These are phyloP conservation scores for Ruditapes philippinarum DNA, from an alignment of 1,140 invertebrate genomes.

Conservation along the genomic window DNA sequence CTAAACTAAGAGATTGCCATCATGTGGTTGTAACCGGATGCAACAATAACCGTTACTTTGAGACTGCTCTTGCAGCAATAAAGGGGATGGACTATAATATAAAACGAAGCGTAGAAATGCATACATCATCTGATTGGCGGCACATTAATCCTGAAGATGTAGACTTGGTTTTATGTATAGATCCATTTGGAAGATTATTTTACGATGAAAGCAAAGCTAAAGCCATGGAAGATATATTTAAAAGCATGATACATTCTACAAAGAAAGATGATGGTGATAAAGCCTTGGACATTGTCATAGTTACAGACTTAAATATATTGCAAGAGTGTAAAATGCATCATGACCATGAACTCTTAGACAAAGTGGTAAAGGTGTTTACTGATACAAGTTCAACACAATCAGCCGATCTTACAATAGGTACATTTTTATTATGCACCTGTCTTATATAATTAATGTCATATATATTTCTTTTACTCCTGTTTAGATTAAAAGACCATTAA, in stretches of 20 bases:
- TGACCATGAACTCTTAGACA: background rate
- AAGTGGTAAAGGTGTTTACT: background rate
- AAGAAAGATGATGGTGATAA: background rate
- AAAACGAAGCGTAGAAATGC: background rate
- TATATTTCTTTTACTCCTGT: too few relatives aligned
- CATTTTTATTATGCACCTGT: too few relatives aligned
- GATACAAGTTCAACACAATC: background rate
- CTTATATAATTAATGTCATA: too few relatives aligned
- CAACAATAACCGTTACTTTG: background rate
- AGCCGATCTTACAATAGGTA: background rate
- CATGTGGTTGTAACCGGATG: background rate
- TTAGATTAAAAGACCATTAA: too few relatives aligned
- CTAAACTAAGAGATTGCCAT: background rate
- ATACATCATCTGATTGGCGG: background rate
- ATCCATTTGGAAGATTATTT: background rate
- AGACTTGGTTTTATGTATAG: background rate
- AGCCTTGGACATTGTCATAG: background rate
- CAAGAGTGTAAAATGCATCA: background rate
- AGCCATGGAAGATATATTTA: background rate
- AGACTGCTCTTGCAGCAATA: background rate
- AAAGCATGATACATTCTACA: background rate
- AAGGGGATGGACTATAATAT: background rate
- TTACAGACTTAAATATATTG: background rate
- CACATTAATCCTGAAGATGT: background rate
- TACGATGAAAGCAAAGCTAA: background rate